Percentiles rank a stretch among this genome's conserved stretches.
Conservation (phyloP, 2,888 invertebrate species). For the Eudasyphora cyanicolor region DNA sequence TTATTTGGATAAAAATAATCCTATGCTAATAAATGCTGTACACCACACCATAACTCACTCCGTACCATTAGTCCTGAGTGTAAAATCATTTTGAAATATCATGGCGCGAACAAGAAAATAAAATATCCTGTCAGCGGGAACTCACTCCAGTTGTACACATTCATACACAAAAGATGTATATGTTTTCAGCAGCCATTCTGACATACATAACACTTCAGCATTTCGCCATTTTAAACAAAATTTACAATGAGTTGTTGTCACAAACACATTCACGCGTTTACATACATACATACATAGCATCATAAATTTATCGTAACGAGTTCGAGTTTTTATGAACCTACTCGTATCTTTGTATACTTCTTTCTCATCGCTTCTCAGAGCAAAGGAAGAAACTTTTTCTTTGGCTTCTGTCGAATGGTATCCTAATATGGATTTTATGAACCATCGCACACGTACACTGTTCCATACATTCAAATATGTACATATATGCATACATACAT, state of each 20-base stretch:
- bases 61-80: not conserved
- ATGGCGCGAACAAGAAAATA: not conserved
- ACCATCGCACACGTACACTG: no score
- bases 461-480: not conserved
- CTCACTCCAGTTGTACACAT: not conserved
- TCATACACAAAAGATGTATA: no score
- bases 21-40: no score
- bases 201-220: not conserved
- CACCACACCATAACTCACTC: not conserved
- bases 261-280: not conserved
- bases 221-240: not conserved
- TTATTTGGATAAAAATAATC: no score
- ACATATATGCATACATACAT: not conserved
- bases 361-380: no score
- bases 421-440: not conserved
- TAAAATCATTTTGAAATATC: not conserved
- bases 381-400: not conserved
- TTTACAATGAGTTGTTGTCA: not conserved
- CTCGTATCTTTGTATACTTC: no score
- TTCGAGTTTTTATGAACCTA: not conserved
- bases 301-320: not conserved
- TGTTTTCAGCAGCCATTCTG: no score
- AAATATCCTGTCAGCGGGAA: not conserved
- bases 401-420: not conserved
- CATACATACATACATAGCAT: not conserved